phyloP scores from a whole-genome alignment of 92 coral and sea anemone species.

The Heteractis magnifica region DNA sequence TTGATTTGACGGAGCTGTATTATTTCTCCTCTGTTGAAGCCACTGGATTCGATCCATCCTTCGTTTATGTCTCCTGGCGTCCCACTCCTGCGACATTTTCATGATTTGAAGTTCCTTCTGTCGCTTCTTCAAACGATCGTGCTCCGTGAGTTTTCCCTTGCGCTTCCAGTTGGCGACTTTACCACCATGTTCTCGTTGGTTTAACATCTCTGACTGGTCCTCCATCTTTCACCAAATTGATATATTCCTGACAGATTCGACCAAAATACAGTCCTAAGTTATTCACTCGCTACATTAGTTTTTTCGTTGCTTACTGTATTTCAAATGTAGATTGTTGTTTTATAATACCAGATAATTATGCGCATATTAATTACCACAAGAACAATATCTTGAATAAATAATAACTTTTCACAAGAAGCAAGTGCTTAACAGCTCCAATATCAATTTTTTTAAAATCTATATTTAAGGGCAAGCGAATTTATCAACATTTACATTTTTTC shows the following conservation, averaged over 20 bases:
- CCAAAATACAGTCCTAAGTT: constrained; percentile 25
- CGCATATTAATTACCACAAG: constrained; percentile 35
- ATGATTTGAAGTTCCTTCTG: constrained; percentile 77
- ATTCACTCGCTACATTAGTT: constrained; percentile 25
- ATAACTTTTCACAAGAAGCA: constrained; percentile 4
- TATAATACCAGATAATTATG: constrained; percentile 25
- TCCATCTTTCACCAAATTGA: constrained; percentile 14
- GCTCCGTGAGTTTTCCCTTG: constrained; percentile 37
- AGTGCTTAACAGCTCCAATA: background rate
- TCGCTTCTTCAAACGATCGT: constrained; percentile 64
- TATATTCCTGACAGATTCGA: constrained; percentile 1
- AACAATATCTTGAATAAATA: constrained; percentile 45
- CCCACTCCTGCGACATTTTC: constrained; percentile 90
- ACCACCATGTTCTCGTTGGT: constrained; percentile 16
- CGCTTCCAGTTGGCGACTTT: constrained; percentile 26
- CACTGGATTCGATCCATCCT: constrained; percentile 81
- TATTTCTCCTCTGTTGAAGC: constrained; percentile 79
- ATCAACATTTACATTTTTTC: background rate
- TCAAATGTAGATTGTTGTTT: constrained; percentile 36
- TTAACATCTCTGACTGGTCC: background rate
- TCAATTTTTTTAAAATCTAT: background rate
- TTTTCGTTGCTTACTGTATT: constrained; percentile 1
- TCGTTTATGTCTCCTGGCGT: constrained; percentile 76
- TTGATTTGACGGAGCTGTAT: constrained; percentile 46
- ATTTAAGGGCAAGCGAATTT: background rate